Base-by-base conservation (phyloP, 2,888 invertebrate species). In the Spisula solida region DNA sequence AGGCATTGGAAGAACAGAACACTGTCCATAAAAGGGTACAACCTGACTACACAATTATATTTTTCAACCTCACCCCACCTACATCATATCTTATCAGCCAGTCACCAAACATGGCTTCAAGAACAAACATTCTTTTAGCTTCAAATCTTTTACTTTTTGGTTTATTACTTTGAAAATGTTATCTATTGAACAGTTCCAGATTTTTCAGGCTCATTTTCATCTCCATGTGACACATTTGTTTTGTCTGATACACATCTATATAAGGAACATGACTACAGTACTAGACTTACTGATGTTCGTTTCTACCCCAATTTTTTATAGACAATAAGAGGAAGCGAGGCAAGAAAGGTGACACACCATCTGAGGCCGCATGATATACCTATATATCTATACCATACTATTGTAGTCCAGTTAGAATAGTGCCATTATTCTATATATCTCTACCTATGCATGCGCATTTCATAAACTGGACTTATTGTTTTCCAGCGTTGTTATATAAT, bases 341-440 rank as follows among this genome's bases (percentile, higher is more conserved):
- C 70, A 90, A 87, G 47, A 92, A 92, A 92, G 92, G 92, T 92
- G 92, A 92, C 29, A 25, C 20, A 41, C 20, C 51, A 80, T 31
- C 47, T 83, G 48, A 75, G n/a, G 47, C 83, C 29, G 83, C 83
- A 83, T 83, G 79, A 78, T 56, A 41, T 34, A 34, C 41, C 79
- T 78, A 55, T 79, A 20, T 79, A 56, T 75, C 25, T 79, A 85
- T 85, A 78, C 85, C 85, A 85, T 41, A 48, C 41, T 85, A 79
- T 85, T 78, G 85, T 85, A 85, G 20, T 31, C 75, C 16, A 75
- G 75, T 75, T 75, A 75, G 75, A 31, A 12, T 75, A 75, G 75
- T 70, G 25, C 25, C 31, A 75, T 75, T 31, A 16, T 51, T 47
- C 41, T 48, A 4, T 51, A 83, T 51, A 47, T 48, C 47, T 41